phyloP scores from a whole-genome alignment of 2,888 invertebrate species.

The Drosophila rellima region DNA sequence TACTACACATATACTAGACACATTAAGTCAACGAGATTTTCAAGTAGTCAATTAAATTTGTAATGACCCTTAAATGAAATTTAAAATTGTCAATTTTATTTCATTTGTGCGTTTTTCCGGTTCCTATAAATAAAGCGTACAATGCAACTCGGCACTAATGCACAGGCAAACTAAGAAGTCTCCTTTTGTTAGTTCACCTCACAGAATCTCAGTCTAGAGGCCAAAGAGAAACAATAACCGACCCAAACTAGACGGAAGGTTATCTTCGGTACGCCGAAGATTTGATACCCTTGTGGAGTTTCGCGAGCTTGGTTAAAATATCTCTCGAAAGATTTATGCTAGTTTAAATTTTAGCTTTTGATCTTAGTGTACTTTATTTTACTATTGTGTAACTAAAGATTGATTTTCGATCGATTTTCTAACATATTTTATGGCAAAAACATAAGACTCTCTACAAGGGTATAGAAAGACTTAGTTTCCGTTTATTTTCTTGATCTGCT shows the following conservation, averaged over 20 bases:
- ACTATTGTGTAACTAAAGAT: no score
- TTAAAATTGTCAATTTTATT: conserved; percentile 70
- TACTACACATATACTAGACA: conserved; percentile 33
- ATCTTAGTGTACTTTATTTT: no score
- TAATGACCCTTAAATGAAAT: conserved; percentile 63
- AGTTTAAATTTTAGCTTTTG: no score
- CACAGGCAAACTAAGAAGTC: conserved; percentile 20
- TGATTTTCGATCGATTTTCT: no score
- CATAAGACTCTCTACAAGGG: no score
- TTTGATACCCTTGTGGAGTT: no score
- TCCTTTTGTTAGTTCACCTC: conserved; percentile 32
- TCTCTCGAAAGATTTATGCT: no score
- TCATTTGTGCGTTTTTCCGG: conserved; percentile 68
- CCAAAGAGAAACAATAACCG: conserved; percentile 8
- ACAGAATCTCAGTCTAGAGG: conserved; percentile 48
- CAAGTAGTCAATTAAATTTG: conserved; percentile 57
- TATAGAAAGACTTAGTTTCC: conserved; percentile 70
- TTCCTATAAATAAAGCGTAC: conserved; percentile 58
- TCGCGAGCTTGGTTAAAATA: no score
- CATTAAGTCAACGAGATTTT: conserved; percentile 8
- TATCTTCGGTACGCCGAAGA: no score
- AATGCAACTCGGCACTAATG: conserved; percentile 25
- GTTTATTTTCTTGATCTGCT: conserved; percentile 32
- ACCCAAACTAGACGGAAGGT: no score
- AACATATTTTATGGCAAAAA: no score